These are phyloP conservation scores for Chaetodon auriga DNA, from an alignment of 2,113 vertebrate species.

Conservation along the genomic window DNA sequence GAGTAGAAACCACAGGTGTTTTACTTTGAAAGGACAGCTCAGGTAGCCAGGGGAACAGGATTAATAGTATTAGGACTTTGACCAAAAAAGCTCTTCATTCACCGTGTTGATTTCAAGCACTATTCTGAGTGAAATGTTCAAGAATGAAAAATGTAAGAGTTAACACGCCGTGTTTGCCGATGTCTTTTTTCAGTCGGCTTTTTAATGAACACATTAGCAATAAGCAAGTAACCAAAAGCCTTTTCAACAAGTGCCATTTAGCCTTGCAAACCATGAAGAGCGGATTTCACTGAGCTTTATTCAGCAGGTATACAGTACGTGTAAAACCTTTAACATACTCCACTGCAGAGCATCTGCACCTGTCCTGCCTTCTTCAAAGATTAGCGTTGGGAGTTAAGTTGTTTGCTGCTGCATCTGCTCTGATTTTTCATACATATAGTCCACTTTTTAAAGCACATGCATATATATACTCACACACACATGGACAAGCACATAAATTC, in stretches of 20 bases:
- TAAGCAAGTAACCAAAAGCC: conserved; percentile 22
- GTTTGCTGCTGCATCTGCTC: conserved; percentile 3
- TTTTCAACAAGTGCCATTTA: conserved; percentile 21
- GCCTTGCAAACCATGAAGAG: background rate
- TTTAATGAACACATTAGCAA: conserved; percentile 14
- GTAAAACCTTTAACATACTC: background rate
- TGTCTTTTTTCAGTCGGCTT: conserved; percentile 25
- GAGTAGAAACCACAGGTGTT: conserved; percentile 60
- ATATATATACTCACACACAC: background rate
- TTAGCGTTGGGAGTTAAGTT: conserved; percentile 2
- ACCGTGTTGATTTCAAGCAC: background rate
- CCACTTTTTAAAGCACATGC: background rate
- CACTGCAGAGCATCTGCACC: conserved; percentile 1
- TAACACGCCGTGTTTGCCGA: conserved; percentile 1
- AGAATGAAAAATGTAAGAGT: background rate
- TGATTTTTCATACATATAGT: background rate
- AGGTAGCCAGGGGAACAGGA: conserved; percentile 33
- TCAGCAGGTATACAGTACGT: background rate
- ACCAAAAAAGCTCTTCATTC: conserved; percentile 13
- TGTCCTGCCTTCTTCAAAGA: background rate
- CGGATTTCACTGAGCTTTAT: conserved; percentile 14
- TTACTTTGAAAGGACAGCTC: conserved; percentile 52
- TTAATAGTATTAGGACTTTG: conserved; percentile 26
- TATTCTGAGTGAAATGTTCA: conserved; percentile 9
- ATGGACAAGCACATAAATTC: background rate